phyloP scores from a whole-genome alignment of 2,797 vertebrate species.

The Apodemus agrarius region DNA sequence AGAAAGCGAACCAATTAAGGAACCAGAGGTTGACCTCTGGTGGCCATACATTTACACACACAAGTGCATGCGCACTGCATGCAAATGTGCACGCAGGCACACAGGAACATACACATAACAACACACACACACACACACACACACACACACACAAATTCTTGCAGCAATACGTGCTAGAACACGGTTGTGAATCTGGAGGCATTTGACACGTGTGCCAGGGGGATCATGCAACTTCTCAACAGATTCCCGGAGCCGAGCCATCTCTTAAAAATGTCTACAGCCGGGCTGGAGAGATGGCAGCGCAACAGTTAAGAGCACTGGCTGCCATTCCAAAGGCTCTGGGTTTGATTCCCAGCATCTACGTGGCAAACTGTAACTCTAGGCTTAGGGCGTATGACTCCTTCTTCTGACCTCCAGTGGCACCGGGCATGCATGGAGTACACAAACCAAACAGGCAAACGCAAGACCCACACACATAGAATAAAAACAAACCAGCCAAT shows the following conservation, averaged over 20 bases:
- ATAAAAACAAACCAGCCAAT: neutral
- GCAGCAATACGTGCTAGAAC: neutral
- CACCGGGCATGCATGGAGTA: neutral
- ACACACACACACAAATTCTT: neutral
- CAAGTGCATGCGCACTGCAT: no score
- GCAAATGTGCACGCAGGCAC: neutral
- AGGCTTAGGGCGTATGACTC: neutral
- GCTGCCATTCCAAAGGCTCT: neutral
- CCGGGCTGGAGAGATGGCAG: neutral
- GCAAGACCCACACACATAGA: no score
- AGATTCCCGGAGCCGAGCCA: neutral
- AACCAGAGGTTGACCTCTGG: neutral
- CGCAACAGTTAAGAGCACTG: neutral
- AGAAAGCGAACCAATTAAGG: neutral
- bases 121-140: neutral
- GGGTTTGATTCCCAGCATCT: neutral
- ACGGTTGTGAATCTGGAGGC: neutral
- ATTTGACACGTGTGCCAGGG: accelerated
- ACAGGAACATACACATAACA: neutral
- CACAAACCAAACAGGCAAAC: neutral
- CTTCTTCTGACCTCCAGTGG: neutral
- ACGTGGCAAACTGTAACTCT: neutral
- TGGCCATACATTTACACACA: neutral
- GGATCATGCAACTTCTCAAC: no score
- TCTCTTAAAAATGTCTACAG: neutral